Conservation (phyloP, 1,140 invertebrate genomes). For the Charaxes varanes region DNA sequence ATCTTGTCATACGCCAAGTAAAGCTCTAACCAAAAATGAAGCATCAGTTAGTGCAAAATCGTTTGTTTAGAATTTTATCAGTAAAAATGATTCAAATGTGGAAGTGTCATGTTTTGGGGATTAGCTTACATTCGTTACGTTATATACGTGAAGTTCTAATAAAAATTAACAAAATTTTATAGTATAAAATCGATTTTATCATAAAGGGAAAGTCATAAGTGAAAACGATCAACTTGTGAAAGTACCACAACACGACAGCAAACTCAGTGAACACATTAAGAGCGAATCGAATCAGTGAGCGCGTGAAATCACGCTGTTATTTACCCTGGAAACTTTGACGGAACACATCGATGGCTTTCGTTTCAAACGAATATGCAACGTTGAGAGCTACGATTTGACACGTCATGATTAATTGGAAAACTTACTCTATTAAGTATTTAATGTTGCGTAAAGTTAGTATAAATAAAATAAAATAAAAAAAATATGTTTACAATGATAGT, state of each 20-base stretch:
- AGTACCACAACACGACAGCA: slow-evolving; percentile 14
- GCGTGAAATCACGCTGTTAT: slow-evolving; percentile 49
- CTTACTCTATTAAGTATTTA: too few relatives aligned
- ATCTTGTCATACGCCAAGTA: too few relatives aligned
- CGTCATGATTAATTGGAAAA: not conserved
- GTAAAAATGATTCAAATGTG: too few relatives aligned
- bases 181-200: not conserved
- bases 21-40: too few relatives aligned
- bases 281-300: slow-evolving; percentile 42
- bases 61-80: too few relatives aligned
- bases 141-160: too few relatives aligned
- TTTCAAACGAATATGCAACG: slow-evolving; percentile 39
- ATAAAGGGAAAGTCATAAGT: not conserved
- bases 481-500: too few relatives aligned
- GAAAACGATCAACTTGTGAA: slow-evolving; percentile 2
- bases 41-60: too few relatives aligned
- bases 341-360: slow-evolving; percentile 37
- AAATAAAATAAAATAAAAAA: too few relatives aligned
- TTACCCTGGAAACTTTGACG: slow-evolving; percentile 39
- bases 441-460: too few relatives aligned
- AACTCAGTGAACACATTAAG: slow-evolving; percentile 40
- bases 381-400: slow-evolving; percentile 22
- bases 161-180: not conserved
- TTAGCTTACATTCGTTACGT: too few relatives aligned
- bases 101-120: too few relatives aligned